Conservation (phyloP, 2,797 vertebrate genomes). For the Dicrostonyx torquatus region DNA sequence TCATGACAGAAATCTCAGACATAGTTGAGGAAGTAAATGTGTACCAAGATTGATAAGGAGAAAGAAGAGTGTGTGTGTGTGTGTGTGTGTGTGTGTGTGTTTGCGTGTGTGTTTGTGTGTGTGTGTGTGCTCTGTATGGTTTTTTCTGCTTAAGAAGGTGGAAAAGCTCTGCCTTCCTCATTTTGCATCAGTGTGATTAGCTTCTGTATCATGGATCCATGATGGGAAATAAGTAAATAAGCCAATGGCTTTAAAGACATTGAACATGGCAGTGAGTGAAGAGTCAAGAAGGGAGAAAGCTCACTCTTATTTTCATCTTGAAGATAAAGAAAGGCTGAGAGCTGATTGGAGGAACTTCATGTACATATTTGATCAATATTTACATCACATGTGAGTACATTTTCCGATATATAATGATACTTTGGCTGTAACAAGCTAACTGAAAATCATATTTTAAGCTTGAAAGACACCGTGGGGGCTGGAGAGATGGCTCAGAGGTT, state of each 20-base stretch:
- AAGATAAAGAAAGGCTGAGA: background rate
- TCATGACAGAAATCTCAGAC: background rate
- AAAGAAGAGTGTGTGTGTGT: background rate
- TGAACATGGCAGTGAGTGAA: background rate
- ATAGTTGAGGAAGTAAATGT: background rate
- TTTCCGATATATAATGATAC: background rate
- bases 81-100: background rate
- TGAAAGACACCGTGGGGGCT: no score
- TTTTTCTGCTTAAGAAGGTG: background rate
- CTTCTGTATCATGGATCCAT: background rate
- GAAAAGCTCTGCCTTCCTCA: background rate
- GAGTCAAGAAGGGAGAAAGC: background rate
- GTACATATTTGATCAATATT: background rate
- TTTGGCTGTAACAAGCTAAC: background rate
- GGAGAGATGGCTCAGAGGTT: no score
- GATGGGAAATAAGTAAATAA: background rate
- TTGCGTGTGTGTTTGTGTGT: background rate
- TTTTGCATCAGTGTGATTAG: background rate
- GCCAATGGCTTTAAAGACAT: background rate
- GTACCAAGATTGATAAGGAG: background rate
- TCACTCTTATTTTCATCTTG: background rate
- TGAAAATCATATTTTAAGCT: background rate
- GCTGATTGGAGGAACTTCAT: background rate
- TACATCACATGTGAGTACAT: accelerated
- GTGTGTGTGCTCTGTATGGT: background rate